These are phyloP conservation scores for Hirudinaria manillensis DNA, from an alignment of 2,888 invertebrate genomes.

Conservation along the genomic window DNA sequence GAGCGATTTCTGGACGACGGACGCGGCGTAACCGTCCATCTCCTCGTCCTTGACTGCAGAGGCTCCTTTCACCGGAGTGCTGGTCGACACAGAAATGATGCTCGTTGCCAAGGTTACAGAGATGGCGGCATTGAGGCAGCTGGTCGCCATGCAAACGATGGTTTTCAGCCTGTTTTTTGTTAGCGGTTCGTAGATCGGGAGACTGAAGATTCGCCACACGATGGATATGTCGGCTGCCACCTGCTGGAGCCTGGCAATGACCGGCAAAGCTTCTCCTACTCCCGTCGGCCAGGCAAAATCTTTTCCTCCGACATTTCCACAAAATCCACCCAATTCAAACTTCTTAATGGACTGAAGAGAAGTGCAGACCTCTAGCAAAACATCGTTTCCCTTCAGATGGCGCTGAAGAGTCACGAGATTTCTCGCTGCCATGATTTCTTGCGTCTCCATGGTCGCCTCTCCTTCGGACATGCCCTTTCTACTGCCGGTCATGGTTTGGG, in stretches of 20 bases:
- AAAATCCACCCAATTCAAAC: conserved; percentile 11
- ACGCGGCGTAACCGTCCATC: conserved; percentile 71
- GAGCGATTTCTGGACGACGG: conserved; percentile 79
- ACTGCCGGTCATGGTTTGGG: conserved; percentile 46
- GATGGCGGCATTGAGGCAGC: conserved; percentile 66
- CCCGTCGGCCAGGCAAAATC: conserved; percentile 63
- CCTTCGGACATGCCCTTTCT: conserved; percentile 44
- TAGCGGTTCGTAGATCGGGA: conserved; percentile 81
- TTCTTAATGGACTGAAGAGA: conserved; percentile 65
- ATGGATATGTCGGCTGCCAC: conserved; percentile 77
- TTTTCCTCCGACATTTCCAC: conserved; percentile 60
- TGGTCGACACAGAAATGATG: conserved; percentile 47
- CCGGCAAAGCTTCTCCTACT: conserved; percentile 68
- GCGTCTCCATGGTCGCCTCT: conserved; percentile 37
- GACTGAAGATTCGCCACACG: conserved; percentile 73
- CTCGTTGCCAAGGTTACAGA: conserved; percentile 54
- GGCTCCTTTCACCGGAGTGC: background rate
- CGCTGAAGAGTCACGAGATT: conserved; percentile 71
- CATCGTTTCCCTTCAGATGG: conserved; percentile 73
- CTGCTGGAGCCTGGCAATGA: conserved; percentile 61
- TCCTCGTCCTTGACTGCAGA: conserved; percentile 65
- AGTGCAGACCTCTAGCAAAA: conserved; percentile 73
- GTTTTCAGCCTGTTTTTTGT: conserved; percentile 76
- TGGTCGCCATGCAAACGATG: conserved; percentile 73
- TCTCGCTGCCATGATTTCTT: conserved; percentile 67